These are phyloP conservation scores for Glossophaga mutica DNA, from an alignment of 2,797 vertebrate genomes.

Conservation along the genomic window DNA sequence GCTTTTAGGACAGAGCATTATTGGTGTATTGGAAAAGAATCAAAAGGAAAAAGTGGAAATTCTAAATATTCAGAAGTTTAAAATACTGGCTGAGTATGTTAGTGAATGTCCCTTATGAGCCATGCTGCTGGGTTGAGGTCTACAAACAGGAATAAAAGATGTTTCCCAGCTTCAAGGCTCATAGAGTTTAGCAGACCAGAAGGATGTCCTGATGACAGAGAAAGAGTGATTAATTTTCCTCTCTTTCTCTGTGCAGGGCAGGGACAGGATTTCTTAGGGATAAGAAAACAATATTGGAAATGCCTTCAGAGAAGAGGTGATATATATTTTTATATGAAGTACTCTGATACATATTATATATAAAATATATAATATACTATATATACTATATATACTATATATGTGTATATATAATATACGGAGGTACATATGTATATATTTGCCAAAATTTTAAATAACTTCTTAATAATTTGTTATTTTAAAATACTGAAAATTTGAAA, in stretches of 20 bases:
- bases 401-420: not conserved
- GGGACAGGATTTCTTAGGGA: not conserved
- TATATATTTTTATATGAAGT: not conserved
- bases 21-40: not conserved
- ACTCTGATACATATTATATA: not conserved
- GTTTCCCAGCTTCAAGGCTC: not conserved
- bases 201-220: not conserved
- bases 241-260: not conserved
- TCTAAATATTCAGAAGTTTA: constrained; percentile 30
- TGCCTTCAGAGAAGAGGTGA: not conserved
- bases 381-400: not conserved
- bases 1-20: not conserved
- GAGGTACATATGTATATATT: not conserved
- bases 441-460: not conserved
- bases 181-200: not conserved
- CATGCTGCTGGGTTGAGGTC: not conserved
- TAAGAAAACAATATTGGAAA: not conserved
- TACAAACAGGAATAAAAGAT: not conserved
- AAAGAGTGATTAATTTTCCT: constrained; percentile 18
- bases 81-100: not conserved
- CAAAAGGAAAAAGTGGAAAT: constrained; percentile 2
- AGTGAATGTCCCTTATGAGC: not conserved
- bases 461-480: constrained; percentile 33
- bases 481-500: constrained; percentile 24
- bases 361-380: not conserved